Conservation (phyloP, 2,888 invertebrate species). For the Hemithea aestivaria region DNA sequence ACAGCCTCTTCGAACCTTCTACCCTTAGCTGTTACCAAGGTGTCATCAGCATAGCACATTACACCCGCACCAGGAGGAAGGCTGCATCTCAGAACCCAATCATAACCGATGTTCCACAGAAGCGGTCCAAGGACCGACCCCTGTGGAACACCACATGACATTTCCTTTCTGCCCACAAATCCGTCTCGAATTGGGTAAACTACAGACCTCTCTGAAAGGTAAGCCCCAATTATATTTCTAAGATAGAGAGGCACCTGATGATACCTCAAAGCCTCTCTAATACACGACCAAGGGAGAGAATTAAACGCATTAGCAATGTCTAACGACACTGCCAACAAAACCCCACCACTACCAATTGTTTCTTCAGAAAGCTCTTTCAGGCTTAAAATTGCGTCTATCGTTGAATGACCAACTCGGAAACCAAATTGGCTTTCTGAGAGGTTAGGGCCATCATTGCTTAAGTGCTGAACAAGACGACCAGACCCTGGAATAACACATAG, state of each 20-base stretch:
- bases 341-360: slow-evolving; percentile 14
- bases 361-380: slow-evolving; percentile 6
- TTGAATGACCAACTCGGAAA: slow-evolving; percentile 10
- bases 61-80: not conserved
- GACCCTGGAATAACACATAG: too few relatives aligned
- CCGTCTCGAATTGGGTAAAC: not conserved
- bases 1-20: slow-evolving; percentile 7
- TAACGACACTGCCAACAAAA: too few relatives aligned
- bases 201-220: slow-evolving; percentile 9
- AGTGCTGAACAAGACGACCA: slow-evolving; percentile 10
- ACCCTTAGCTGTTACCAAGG: slow-evolving; percentile 4
- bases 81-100: slow-evolving; percentile 1
- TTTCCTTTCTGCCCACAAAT: not conserved
- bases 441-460: slow-evolving; percentile 11
- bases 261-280: slow-evolving; percentile 22
- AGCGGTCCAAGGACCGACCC: too few relatives aligned
- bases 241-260: slow-evolving; percentile 24
- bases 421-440: slow-evolving; percentile 13
- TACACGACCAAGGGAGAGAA: too few relatives aligned
- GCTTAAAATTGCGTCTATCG: slow-evolving; percentile 9
- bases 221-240: too few relatives aligned
- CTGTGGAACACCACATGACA: too few relatives aligned
- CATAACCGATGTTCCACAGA: too few relatives aligned
- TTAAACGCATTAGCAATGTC: too few relatives aligned
- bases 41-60: not conserved